These are phyloP conservation scores for Murina feae DNA, from an alignment of 2,113 vertebrate species.

Conservation along the genomic window DNA sequence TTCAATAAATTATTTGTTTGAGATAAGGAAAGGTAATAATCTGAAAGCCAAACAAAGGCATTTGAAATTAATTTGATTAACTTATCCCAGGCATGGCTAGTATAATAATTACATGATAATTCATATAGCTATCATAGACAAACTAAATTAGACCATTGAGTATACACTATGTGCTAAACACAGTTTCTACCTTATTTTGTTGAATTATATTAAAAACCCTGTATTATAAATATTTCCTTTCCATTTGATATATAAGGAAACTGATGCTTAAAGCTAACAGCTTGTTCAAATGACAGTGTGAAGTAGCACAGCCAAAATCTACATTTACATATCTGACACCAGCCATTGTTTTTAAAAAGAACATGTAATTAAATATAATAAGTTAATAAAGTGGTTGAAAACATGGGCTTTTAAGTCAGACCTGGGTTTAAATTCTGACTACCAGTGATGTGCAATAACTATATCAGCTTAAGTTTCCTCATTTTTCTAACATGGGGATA, in stretches of 20 bases:
- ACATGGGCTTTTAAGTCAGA: background rate
- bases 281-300: background rate
- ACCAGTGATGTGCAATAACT: background rate
- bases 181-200: background rate
- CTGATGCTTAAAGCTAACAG: background rate
- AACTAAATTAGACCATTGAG: background rate
- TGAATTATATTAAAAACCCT: background rate
- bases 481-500: background rate
- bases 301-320: background rate
- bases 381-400: background rate
- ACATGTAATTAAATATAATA: background rate
- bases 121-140: background rate
- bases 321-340: background rate
- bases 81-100: background rate
- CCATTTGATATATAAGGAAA: background rate
- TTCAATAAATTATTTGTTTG: background rate
- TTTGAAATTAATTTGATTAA: conserved; percentile 12
- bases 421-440: background rate
- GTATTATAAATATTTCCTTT: background rate
- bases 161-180: background rate
- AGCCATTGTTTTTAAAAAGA: background rate
- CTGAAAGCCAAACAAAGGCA: background rate
- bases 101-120: background rate
- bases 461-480: background rate
- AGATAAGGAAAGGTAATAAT: background rate